phyloP scores from a whole-genome alignment of 2,113 vertebrate species.

The Rhea pennata region DNA sequence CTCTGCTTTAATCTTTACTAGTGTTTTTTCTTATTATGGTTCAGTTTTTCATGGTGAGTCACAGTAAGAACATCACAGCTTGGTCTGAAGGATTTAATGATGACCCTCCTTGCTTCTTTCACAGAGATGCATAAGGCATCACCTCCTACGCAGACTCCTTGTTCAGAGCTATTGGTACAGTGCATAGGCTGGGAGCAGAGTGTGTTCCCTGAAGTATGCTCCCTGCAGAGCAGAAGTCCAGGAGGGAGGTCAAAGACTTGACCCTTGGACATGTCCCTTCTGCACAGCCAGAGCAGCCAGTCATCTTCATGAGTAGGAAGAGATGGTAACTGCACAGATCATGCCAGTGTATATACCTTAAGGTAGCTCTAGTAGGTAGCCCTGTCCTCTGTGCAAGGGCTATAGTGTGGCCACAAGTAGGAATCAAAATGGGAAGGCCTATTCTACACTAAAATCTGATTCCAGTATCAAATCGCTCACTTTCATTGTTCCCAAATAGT shows the following conservation, averaged over 20 bases:
- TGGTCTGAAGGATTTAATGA: background rate
- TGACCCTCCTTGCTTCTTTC: background rate
- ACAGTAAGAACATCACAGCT: background rate
- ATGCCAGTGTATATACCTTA: fast-evolving
- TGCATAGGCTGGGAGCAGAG: fast-evolving
- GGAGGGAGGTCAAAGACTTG: background rate
- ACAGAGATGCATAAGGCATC: background rate
- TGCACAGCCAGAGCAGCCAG: background rate
- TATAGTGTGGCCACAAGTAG: background rate
- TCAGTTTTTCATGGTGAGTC: background rate
- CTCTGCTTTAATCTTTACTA: background rate
- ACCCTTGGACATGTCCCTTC: background rate
- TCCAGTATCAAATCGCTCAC: background rate
- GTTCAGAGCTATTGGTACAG: background rate
- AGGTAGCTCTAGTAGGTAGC: background rate
- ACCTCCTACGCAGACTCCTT: background rate
- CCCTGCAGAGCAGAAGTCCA: background rate
- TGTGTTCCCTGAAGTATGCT: background rate
- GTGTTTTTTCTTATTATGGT: background rate
- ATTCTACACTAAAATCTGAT: background rate
- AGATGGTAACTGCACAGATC: background rate
- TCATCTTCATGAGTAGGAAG: fast-evolving
- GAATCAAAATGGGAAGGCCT: background rate
- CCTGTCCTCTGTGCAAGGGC: background rate
- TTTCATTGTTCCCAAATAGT: background rate